These are phyloP conservation scores for Pteria penguin DNA, from an alignment of 2,888 invertebrate species.

Conservation along the genomic window DNA sequence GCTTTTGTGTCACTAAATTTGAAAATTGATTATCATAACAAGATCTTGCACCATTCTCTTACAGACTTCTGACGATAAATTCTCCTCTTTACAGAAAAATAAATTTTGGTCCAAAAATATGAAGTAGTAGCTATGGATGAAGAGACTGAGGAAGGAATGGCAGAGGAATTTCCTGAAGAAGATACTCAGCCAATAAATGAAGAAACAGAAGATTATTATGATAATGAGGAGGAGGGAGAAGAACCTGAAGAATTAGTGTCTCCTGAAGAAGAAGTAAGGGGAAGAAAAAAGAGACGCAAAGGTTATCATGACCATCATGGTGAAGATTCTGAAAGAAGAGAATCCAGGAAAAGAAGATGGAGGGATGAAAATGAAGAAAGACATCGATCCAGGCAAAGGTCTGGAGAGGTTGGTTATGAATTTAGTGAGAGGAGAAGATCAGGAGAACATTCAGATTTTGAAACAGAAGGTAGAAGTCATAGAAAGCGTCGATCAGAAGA, in stretches of 20 bases:
- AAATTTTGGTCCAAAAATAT: neutral
- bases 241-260: constrained; percentile 30
- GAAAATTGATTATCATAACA: too few species aligned
- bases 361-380: constrained; percentile 3
- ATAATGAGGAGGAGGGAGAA: constrained; percentile 12
- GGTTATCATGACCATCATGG: constrained; percentile 12
- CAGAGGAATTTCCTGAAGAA: constrained; percentile 22
- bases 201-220: constrained; percentile 9
- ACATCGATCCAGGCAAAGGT: neutral
- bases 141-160: neutral
- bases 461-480: constrained; percentile 19
- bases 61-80: too few species aligned
- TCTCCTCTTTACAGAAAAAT: too few species aligned
- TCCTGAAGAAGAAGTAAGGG: constrained; percentile 26
- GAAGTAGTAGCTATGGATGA: constrained; percentile 26
- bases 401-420: neutral
- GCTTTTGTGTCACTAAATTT: too few species aligned
- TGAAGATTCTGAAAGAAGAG: constrained; percentile 2
- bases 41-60: too few species aligned
- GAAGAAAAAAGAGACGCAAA: constrained; percentile 18
- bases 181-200: constrained; percentile 17
- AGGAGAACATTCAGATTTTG: constrained; percentile 24
- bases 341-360: constrained; percentile 11
- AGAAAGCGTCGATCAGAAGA: constrained; percentile 14
- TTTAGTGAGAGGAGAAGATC: neutral